Conservation (phyloP, 2,113 vertebrate species). For the Phocoena sinus region DNA sequence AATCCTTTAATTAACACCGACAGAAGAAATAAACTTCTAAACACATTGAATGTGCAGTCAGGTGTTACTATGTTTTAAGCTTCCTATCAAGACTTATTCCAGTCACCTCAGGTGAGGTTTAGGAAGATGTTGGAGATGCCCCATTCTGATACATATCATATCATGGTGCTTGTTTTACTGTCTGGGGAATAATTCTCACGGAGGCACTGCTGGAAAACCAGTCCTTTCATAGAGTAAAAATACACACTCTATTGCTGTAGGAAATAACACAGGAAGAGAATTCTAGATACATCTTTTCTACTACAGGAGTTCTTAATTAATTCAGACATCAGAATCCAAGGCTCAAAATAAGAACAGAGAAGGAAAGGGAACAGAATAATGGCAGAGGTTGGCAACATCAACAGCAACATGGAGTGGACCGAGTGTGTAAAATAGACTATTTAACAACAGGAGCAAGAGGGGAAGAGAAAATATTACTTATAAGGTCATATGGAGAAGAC, state of each 20-base stretch:
- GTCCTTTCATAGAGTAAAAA: neutral
- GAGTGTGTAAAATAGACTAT: neutral
- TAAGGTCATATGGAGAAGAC: neutral
- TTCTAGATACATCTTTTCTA: neutral
- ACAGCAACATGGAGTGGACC: neutral
- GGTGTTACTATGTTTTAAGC: neutral
- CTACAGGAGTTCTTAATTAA: neutral
- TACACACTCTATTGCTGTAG: neutral
- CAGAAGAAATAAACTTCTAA: neutral
- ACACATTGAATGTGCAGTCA: neutral
- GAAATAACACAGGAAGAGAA: neutral
- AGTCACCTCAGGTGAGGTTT: neutral
- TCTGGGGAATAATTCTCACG: neutral
- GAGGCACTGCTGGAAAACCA: neutral
- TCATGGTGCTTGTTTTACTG: neutral
- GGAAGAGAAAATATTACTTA: neutral
- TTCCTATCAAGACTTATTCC: neutral
- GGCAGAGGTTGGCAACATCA: neutral
- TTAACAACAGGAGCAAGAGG: neutral
- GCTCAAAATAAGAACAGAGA: neutral
- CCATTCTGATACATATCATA: neutral
- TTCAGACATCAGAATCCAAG: neutral
- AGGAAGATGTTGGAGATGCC: neutral
- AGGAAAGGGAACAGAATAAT: neutral
- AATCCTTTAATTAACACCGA: neutral